Evolutionary conservation across 2,113 vertebrate species (phyloP).

Genomic region (western clawed frog (Xenopus tropicalis)): DNA sequence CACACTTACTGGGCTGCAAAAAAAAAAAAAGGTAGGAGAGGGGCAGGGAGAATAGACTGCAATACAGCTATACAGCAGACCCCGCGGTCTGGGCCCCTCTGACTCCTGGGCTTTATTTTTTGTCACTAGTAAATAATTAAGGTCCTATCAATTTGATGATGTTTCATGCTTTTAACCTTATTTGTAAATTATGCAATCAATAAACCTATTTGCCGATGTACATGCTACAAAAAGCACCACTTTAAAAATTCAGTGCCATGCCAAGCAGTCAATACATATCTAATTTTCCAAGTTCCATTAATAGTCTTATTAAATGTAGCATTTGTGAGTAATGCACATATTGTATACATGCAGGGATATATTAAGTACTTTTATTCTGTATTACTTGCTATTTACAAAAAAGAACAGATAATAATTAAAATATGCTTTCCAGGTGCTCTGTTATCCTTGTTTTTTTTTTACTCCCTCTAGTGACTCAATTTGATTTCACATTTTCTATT

Average conservation of each 20-base stretch:
- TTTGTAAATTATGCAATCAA: neutral
- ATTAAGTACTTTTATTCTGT: neutral
- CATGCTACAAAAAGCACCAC: constrained; percentile 1
- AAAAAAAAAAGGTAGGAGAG: no score
- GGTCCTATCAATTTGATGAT: no score
- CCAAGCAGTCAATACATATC: neutral
- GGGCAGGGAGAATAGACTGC: no score
- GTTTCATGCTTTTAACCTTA: no score
- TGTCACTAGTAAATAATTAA: no score
- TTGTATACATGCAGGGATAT: neutral
- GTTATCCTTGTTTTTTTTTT: neutral
- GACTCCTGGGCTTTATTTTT: no score
- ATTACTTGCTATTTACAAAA: neutral
- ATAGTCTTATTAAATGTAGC: constrained; percentile 1
- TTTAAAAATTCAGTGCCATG: neutral
- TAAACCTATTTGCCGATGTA: neutral
- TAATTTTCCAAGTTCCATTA: constrained; percentile 15
- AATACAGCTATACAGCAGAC: no score
- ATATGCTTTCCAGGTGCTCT: neutral
- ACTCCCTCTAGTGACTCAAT: constrained; percentile 8
- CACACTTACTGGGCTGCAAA: no score
- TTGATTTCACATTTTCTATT: constrained; percentile 1
- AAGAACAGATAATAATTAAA: no score
- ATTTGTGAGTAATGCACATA: neutral
- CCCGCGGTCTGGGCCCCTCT: no score